Evolutionary conservation across 2,113 vertebrate genomes (phyloP).

Genomic region (Carlito syrichta): DNA sequence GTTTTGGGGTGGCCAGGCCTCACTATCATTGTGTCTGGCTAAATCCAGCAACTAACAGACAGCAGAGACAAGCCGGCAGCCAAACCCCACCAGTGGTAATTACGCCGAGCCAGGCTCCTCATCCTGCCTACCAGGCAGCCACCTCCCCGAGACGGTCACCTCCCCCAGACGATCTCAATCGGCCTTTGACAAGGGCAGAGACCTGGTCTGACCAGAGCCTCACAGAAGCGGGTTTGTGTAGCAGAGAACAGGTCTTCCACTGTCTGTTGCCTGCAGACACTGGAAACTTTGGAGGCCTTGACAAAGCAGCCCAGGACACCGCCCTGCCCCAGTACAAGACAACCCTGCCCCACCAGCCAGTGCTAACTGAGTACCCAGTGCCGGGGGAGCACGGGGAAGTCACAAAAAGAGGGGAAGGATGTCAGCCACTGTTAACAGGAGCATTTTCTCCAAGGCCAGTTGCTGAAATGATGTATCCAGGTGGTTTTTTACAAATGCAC

Average conservation of each 20-base stretch:
- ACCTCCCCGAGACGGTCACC: too few species aligned
- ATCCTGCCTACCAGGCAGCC: background rate
- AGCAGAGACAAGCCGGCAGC: background rate
- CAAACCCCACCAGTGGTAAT: background rate
- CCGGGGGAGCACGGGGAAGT: background rate
- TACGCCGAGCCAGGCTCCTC: background rate
- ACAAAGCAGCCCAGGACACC: slow-evolving; percentile 47
- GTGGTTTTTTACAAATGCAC: background rate
- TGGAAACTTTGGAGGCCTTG: slow-evolving; percentile 59
- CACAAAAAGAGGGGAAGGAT: background rate
- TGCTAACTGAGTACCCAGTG: background rate
- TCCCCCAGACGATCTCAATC: slow-evolving; percentile 65
- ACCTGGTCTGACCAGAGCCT: slow-evolving; percentile 5
- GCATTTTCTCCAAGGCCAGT: background rate
- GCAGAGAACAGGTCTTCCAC: slow-evolving; percentile 70
- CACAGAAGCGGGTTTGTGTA: slow-evolving; percentile 73
- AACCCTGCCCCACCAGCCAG: background rate
- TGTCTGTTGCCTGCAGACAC: slow-evolving; percentile 59
- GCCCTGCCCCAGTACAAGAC: slow-evolving; percentile 6
- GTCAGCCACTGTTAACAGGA: background rate
- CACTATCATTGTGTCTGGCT: background rate
- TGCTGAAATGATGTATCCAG: background rate
- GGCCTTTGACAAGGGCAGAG: slow-evolving; percentile 58
- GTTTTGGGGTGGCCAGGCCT: background rate
- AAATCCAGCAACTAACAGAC: background rate